Percentiles rank a stretch among this genome's conserved stretches.
phyloP scores from a whole-genome alignment of 2,888 invertebrate species.

The Disparrhopalites patrizii region DNA sequence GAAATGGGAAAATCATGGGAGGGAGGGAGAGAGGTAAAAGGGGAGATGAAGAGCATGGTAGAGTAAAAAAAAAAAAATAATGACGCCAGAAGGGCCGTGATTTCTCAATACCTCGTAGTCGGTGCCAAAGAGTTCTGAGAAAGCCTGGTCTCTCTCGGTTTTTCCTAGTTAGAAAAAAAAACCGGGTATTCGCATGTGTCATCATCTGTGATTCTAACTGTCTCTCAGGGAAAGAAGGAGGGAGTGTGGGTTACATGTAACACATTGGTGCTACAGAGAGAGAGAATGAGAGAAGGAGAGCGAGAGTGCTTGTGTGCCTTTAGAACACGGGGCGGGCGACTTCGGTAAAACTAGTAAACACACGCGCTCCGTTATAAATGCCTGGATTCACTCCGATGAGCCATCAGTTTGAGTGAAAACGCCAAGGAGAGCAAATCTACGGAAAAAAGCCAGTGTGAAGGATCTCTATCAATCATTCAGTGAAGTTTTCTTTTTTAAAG shows the following conservation, averaged over 20 bases:
- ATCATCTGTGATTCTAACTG: background rate
- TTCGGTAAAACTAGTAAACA: conserved; percentile 1
- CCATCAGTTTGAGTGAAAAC: conserved; percentile 16
- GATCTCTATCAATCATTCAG: too few species aligned
- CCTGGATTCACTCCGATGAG: conserved; percentile 20
- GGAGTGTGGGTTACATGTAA: too few species aligned
- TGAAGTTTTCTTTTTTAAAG: too few species aligned
- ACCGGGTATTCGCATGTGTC: conserved; percentile 24
- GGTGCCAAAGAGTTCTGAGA: conserved; percentile 23
- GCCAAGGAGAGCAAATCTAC: background rate
- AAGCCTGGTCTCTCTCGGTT: conserved; percentile 9
- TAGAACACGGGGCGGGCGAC: background rate
- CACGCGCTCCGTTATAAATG: conserved; percentile 24
- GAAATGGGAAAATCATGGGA: conserved; percentile 14
- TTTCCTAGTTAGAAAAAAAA: conserved; percentile 13
- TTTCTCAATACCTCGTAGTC: conserved; percentile 6
- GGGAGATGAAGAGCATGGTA: background rate
- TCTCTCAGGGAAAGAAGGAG: too few species aligned
- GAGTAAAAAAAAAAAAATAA: background rate
- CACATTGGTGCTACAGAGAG: too few species aligned
- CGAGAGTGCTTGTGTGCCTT: background rate
- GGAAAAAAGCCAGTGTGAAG: background rate
- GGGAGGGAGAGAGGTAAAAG: background rate
- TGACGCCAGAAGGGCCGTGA: conserved; percentile 4
- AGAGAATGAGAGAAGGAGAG: too few species aligned